phyloP scores from a whole-genome alignment of 64 coral and sea anemone genomes.

The Cladopsammia gracilis region DNA sequence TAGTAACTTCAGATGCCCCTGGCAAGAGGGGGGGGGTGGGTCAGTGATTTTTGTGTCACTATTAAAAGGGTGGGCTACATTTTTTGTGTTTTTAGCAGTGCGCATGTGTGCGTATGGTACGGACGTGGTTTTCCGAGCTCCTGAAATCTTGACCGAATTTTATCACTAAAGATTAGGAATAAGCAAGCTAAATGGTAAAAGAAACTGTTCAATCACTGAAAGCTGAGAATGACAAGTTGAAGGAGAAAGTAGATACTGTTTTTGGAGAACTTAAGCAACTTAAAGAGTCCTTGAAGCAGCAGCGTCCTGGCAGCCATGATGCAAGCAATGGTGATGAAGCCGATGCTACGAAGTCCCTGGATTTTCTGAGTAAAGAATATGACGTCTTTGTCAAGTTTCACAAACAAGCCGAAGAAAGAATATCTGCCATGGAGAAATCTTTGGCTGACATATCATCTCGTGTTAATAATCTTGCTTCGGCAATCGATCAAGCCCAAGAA shows the following conservation, averaged over 20 bases:
- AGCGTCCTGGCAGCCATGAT: neutral
- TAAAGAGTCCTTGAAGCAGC: neutral
- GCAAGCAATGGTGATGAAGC: neutral
- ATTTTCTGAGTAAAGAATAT: neutral
- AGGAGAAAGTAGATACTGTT: neutral
- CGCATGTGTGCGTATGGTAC: too few relatives aligned
- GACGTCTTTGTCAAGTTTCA: neutral
- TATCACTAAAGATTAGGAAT: too few relatives aligned
- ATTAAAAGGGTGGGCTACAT: too few relatives aligned
- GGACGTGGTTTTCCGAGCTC: too few relatives aligned
- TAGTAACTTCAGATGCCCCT: too few relatives aligned
- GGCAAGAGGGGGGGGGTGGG: too few relatives aligned
- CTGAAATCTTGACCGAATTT: too few relatives aligned
- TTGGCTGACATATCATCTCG: neutral
- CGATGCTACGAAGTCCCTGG: neutral
- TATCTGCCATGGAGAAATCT: neutral
- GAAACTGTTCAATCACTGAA: neutral
- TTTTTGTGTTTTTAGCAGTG: too few relatives aligned
- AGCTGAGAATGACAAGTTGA: constrained; percentile 3
- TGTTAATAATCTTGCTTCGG: neutral
- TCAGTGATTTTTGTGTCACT: too few relatives aligned
- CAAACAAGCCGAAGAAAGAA: neutral
- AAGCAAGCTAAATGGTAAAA: too few relatives aligned
- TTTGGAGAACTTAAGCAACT: neutral
- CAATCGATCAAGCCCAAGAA: neutral